Evolutionary conservation across 2,113 vertebrate species (phyloP).

Genomic region (Tichodroma muraria): DNA sequence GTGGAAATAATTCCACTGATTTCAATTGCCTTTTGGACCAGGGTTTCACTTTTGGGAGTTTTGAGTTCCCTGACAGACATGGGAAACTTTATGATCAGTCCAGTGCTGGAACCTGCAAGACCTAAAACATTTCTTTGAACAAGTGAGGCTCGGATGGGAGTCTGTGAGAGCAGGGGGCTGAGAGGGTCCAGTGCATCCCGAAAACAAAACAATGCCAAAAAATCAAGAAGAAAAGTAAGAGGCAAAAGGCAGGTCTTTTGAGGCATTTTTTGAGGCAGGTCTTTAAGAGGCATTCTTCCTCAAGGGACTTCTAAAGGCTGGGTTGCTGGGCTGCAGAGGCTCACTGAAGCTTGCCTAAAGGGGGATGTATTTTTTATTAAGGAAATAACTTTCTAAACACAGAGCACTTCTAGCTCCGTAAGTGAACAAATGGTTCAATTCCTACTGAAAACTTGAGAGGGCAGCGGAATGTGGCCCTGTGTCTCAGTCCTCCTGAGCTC

Average conservation of each 20-base stretch:
- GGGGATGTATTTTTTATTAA: neutral
- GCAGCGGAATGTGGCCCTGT: neutral
- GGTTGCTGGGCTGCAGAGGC: neutral
- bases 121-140: neutral
- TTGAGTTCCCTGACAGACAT: neutral
- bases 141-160: neutral
- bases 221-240: neutral
- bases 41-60: neutral
- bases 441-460: neutral
- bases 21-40: neutral
- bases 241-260: neutral
- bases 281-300: neutral
- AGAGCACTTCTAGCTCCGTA: neutral
- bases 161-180: neutral
- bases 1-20: neutral
- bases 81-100: neutral
- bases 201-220: neutral
- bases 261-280: too few species aligned
- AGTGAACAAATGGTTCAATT: conserved; percentile 37
- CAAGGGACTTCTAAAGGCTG: neutral
- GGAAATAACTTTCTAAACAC: conserved; percentile 47
- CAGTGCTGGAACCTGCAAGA: neutral
- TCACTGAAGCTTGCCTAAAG: conserved; percentile 3
- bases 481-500: neutral
- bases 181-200: neutral